Conservation (phyloP, 1,140 invertebrate genomes). For the Physella acuta region DNA sequence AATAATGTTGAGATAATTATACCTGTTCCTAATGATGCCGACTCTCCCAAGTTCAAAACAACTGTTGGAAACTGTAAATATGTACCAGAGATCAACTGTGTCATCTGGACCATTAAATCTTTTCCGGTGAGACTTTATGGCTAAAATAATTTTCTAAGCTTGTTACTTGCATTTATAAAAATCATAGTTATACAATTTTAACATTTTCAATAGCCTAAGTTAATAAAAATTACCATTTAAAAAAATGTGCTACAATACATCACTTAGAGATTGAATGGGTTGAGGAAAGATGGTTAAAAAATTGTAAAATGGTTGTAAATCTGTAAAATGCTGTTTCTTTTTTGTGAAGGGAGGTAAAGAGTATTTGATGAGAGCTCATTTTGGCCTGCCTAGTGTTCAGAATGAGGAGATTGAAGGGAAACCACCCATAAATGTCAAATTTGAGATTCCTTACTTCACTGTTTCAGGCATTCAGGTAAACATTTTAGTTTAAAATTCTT, state of each 20-base stretch:
- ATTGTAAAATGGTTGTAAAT: too few species aligned
- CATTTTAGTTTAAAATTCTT: background rate
- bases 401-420: constrained; percentile 93
- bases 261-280: too few species aligned
- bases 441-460: constrained; percentile 99
- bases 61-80: constrained; percentile 97
- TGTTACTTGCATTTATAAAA: too few species aligned
- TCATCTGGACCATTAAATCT: constrained; percentile 99
- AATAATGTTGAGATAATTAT: constrained; percentile 99
- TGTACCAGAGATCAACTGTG: constrained; percentile 94
- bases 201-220: too few species aligned
- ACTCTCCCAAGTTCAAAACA: constrained; percentile 98
- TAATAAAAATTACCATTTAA: too few species aligned
- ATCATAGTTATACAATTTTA: too few species aligned
- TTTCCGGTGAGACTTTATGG: constrained; percentile 80
- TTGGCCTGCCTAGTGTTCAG: constrained; percentile 95
- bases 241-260: too few species aligned
- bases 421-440: constrained; percentile 97
- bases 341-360: constrained; percentile 85
- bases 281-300: too few species aligned
- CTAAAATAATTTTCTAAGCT: too few species aligned
- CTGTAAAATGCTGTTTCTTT: too few species aligned
- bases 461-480: constrained; percentile 95
- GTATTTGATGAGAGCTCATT: constrained; percentile 98
- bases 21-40: constrained; percentile 96